Conservation (phyloP, 1,140 invertebrate species). For the Listronotus bonariensis region DNA sequence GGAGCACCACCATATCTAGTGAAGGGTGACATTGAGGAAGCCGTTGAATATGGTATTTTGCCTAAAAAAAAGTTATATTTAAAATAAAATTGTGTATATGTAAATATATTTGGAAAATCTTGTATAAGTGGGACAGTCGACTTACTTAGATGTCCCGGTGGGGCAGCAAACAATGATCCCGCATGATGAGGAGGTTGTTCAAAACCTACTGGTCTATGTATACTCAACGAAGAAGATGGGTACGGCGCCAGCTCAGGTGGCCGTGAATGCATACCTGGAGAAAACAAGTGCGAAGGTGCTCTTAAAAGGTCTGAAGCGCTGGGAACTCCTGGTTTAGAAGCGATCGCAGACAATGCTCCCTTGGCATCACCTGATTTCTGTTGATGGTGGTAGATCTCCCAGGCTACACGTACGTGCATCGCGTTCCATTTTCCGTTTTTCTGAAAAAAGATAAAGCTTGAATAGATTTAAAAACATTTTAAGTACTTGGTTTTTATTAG, state of each 20-base stretch:
- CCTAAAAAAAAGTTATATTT: slow-evolving; percentile 24
- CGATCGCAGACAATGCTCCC: slow-evolving; percentile 50
- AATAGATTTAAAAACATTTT: not conserved
- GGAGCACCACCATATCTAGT: slow-evolving; percentile 69
- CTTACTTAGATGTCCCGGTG: slow-evolving; percentile 48
- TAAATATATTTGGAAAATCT: not conserved
- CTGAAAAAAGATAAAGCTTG: slow-evolving; percentile 58
- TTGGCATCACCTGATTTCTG: slow-evolving; percentile 64
- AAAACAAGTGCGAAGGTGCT: slow-evolving; percentile 66
- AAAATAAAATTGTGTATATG: not conserved
- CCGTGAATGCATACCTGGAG: slow-evolving; percentile 59
- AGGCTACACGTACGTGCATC: slow-evolving; percentile 95
- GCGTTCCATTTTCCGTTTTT: slow-evolving; percentile 98
- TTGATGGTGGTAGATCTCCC: slow-evolving; percentile 97
- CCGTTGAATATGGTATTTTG: slow-evolving; percentile 52
- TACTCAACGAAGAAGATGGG: slow-evolving; percentile 58
- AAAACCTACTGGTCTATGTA: slow-evolving; percentile 57
- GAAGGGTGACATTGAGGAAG: slow-evolving; percentile 74
- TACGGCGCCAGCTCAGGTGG: slow-evolving; percentile 68
- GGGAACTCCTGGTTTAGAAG: slow-evolving; percentile 49
- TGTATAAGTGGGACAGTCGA: not conserved
- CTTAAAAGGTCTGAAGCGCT: slow-evolving; percentile 62
- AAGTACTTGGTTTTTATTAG: too few species aligned
- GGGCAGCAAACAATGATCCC: slow-evolving; percentile 66
- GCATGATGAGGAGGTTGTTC: slow-evolving; percentile 64